phyloP scores from a whole-genome alignment of 2,888 invertebrate genomes.

The Pheosia gnoma region DNA sequence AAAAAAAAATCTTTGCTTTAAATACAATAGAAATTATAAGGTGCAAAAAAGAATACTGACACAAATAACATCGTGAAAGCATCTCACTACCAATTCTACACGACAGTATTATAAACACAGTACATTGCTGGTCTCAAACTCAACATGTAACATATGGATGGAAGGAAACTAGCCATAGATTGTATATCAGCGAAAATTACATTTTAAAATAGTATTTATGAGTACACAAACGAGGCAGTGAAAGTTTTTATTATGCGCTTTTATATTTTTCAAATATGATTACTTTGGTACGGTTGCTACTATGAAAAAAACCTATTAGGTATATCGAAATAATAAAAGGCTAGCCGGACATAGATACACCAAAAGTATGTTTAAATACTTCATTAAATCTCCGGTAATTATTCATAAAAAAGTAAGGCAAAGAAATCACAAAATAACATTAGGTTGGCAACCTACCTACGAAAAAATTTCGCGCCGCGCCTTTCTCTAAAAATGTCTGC shows the following conservation, averaged over 20 bases:
- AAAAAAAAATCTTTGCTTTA: background rate
- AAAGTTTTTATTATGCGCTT: background rate
- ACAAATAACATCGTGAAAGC: slow-evolving; percentile 32
- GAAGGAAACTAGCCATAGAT: background rate
- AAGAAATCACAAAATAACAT: background rate
- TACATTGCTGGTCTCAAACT: background rate
- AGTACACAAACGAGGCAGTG: background rate
- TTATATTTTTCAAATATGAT: background rate
- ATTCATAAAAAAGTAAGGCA: background rate
- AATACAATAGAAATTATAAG: slow-evolving; percentile 14
- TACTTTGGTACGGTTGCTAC: too few species aligned
- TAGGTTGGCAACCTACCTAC: too few species aligned
- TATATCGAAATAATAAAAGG: too few species aligned
- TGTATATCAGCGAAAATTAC: background rate
- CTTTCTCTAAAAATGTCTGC: background rate
- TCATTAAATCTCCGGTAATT: too few species aligned
- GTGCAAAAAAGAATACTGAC: slow-evolving; percentile 19
- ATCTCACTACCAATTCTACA: slow-evolving; percentile 12
- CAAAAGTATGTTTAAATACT: too few species aligned
- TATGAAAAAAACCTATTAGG: too few species aligned
- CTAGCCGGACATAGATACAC: too few species aligned
- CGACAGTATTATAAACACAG: background rate
- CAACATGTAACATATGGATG: background rate
- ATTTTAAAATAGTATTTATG: background rate
- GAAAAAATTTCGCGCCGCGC: background rate